Evolutionary conservation across 2,113 vertebrate genomes (phyloP), one percentile per base, ranked within the genome.

Genomic region (Morone chrysops): DNA sequence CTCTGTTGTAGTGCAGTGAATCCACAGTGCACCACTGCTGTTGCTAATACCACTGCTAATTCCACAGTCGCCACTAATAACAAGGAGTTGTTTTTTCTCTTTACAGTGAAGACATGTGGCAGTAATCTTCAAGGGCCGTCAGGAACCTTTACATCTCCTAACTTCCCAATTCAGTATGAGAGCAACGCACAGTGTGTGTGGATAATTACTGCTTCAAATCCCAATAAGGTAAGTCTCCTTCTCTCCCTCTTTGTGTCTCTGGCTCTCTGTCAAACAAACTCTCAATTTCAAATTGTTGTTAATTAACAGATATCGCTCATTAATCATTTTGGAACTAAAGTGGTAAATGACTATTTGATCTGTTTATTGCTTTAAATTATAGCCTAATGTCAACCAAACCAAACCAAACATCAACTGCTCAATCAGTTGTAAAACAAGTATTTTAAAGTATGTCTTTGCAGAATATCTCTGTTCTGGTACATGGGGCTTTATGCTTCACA

Each of bases 151-250:
- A 94, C 92, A 1, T 96, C 96, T 38, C 96, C 95, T 0, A 96
- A 96, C 89, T 96, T 96, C 65, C 96, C 96, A 2, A 96, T 96
- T 85, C 96, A 96, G 40, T 96, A 96, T 38, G 96, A 96, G 87
- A 96, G 95, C 91, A 96, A 96, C 53, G 95, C 96, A 6, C 96
- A 96, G 90, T 96, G 96, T 86, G 95, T 96, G 53, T 96, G 96
- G 96, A 96, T 96, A 82, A 95, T 96, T 81, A 95, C 95, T 7
- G 96, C 96, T 11, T 94, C 94, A 82, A 96, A 96, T 80, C 94
- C 93, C 20, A 96, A 96, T 78, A 96, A 96, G 95, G 96, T 96
- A 93, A 79, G 63, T 43, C 8, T 56, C 13, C 2, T 8, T 54
- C 45, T 70, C 7, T 75, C 25, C 59, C 2, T 22, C 56, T 57